Base-by-base conservation (phyloP, 2,797 vertebrate species). In the Discoglossus pictus region DNA sequence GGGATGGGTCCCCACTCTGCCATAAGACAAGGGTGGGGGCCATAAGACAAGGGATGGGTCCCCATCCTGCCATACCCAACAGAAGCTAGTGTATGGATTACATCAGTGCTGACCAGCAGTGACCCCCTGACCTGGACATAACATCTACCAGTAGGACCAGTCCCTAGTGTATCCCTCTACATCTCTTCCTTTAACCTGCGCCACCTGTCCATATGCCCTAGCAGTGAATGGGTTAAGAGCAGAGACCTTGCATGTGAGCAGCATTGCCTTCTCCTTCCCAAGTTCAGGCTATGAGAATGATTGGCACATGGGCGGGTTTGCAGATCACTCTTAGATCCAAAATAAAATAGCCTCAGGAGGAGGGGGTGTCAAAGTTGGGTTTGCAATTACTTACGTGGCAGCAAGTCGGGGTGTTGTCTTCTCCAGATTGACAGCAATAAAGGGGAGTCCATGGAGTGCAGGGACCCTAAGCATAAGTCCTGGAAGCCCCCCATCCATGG, bases 381-480 rank as follows among this genome's bases (percentile, higher is more conserved):
- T 76, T 80, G 81, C 77, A 86, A 82, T 88, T 92, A 94, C 94
- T 96, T 92, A 95, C 94, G 71, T 86, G 89, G 88, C 89, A 84
- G 88, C 79, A 83, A 79, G 80, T 68, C 83, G 83, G 88, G 89
- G 89, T 88, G 87, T 92, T 80, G 87, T 90, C 89, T 82, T 83
- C 84, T 74, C 77, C 87, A 85, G 93, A 92, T 91, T 92, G 92
- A 88, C 92, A 91, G 88, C 85, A 85, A 64, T 73, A 62, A 43
- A 80, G 83, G 39, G 80, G 88, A 86, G 86, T 40, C 68, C 59
- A 9, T 44, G 47, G 13, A 46, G 46, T 44, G 56, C 27, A 53
- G 35, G 24, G 23, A 46, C 48, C 53, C 66, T 59, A 35, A 9
- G 58, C 35, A 17, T 44, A 17, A 27, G 40, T 17, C 24, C 23